Percentiles rank a stretch among this genome's conserved stretches.
phyloP scores from a whole-genome alignment of 35 echinoderm and acorn worm genomes.

The Stichopus chloronotus region DNA sequence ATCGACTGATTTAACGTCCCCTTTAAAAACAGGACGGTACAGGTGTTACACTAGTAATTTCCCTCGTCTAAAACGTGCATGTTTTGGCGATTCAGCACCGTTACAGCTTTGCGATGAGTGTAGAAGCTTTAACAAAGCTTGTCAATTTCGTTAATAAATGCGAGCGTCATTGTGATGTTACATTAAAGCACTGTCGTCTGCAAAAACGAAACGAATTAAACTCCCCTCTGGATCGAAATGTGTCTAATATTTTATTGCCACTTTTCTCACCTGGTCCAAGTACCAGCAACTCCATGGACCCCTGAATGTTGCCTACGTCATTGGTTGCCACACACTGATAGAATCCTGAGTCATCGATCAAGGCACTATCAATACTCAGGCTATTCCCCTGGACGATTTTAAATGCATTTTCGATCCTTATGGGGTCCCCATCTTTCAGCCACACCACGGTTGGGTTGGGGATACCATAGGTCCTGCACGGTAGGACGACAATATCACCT shows the following conservation, averaged over 20 bases:
- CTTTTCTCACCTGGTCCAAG: constrained; percentile 13
- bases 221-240: no score
- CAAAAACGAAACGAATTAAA: no score
- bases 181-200: no score
- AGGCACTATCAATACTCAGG: background rate
- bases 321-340: constrained; percentile 38
- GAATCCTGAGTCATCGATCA: background rate
- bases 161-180: no score
- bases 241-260: background rate
- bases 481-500: background rate
- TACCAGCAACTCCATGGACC: constrained; percentile 24
- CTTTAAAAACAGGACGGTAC: no score
- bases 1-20: no score
- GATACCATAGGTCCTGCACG: constrained; percentile 19
- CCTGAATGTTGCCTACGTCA: constrained; percentile 9
- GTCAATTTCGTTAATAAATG: no score
- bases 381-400: background rate
- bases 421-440: constrained; percentile 2
- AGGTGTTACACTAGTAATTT: no score
- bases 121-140: no score
- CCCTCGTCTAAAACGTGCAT: no score
- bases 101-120: no score
- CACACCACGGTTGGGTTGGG: background rate
- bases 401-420: background rate
- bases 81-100: no score